A percentile compares a stretch with the other conserved stretches of the same genome.
phyloP scores from a whole-genome alignment of 2,797 vertebrate species.

The Eulemur albifrons region DNA sequence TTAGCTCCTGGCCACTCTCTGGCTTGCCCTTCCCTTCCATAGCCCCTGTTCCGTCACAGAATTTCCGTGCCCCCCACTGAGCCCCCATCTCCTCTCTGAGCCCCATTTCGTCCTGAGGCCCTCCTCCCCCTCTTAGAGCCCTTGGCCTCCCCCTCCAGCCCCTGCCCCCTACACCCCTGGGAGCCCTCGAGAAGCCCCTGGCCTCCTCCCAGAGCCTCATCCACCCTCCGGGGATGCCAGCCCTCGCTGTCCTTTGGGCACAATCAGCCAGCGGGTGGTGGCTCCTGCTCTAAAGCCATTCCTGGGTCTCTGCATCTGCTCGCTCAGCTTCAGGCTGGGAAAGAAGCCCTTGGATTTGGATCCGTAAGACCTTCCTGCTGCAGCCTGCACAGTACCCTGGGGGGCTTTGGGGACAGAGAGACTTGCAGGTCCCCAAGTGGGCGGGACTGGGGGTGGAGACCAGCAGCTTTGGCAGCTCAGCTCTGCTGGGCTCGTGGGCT shows the following conservation, averaged over 20 bases:
- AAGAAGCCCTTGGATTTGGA: background rate
- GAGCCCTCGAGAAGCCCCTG: background rate
- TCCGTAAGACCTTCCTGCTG: rapidly evolving
- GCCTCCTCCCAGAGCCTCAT: background rate
- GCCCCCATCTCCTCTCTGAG: background rate
- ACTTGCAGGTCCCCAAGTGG: background rate
- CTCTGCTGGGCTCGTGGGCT: background rate
- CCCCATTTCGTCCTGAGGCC: too few relatives aligned
- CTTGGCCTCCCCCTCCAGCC: background rate
- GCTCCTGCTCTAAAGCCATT: background rate
- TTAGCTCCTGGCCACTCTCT: background rate
- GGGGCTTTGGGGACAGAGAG: background rate
- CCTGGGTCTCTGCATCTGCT: background rate
- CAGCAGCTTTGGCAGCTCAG: background rate
- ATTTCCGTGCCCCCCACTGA: background rate
- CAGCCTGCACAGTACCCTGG: background rate
- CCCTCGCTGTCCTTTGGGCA: background rate
- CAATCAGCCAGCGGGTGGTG: background rate
- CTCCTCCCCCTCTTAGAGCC: background rate
- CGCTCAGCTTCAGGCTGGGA: background rate
- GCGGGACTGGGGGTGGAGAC: background rate
- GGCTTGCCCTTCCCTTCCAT: background rate
- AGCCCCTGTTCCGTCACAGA: background rate
- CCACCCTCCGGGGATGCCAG: background rate
- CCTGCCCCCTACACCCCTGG: background rate